Percentiles rank a stretch among this genome's conserved stretches.
Conservation (phyloP, 2,797 vertebrate species). For the Vipera latastei region DNA sequence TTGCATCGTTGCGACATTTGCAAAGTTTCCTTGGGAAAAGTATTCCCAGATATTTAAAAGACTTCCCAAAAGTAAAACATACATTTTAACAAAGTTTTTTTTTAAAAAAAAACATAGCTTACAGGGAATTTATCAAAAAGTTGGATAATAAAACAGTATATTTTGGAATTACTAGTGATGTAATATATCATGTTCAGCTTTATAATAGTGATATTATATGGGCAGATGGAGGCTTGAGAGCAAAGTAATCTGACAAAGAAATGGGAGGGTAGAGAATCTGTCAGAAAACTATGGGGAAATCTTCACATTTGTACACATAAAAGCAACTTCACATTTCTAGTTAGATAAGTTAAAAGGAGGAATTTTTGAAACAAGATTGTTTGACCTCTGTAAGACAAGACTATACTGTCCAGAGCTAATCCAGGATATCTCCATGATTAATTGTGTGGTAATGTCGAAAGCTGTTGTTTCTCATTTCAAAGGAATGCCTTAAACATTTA, state of each 20-base stretch:
- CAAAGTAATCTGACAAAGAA: neutral
- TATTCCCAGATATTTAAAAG: neutral
- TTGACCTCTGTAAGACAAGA: constrained; percentile 29
- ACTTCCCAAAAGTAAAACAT: neutral
- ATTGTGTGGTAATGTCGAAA: constrained; percentile 45
- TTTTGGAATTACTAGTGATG: neutral
- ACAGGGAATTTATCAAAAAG: neutral
- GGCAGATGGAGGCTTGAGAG: neutral
- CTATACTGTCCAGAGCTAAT: constrained; percentile 45
- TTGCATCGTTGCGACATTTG: neutral
- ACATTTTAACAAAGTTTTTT: neutral
- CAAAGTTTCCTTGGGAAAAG: neutral
- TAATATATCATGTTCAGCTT: neutral
- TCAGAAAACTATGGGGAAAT: constrained; percentile 27
- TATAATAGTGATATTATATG: neutral
- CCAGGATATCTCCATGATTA: constrained; percentile 53
- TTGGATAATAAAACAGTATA: neutral
- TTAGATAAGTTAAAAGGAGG: constrained; percentile 42
- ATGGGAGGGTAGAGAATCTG: neutral
- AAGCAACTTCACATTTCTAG: constrained; percentile 47
- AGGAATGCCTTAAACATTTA: constrained; percentile 23
- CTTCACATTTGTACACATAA: constrained; percentile 12
- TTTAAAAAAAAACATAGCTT: neutral
- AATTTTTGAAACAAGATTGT: constrained; percentile 49
- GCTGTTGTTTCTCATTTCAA: constrained; percentile 33